Conservation (phyloP, 2,797 vertebrate species). For the Dipus sagitta region DNA sequence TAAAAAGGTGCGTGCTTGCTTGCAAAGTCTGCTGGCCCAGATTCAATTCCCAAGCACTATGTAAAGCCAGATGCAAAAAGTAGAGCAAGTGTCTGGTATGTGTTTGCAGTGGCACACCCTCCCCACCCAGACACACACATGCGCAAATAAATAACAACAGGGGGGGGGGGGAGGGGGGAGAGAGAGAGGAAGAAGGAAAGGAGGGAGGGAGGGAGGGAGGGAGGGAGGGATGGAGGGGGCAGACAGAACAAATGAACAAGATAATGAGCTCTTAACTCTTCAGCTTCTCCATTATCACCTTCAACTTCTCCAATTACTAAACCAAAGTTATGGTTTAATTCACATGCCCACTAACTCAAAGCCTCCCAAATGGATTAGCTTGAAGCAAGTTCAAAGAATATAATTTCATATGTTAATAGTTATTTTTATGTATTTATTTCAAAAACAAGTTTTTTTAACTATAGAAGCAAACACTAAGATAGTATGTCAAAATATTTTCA, state of each 20-base stretch:
- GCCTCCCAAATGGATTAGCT: not conserved
- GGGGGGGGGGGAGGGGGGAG: too few species aligned
- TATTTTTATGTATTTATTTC: not conserved
- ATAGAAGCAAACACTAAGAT: not conserved
- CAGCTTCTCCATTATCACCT: not conserved
- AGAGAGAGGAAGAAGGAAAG: too few species aligned
- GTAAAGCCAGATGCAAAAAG: too few species aligned
- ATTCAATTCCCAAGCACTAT: too few species aligned
- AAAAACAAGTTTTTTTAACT: not conserved
- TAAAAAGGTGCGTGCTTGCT: too few species aligned
- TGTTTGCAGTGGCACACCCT: too few species aligned
- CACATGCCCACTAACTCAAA: not conserved
- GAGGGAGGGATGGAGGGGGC: too few species aligned
- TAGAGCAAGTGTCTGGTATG: too few species aligned
- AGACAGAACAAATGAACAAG: not conserved
- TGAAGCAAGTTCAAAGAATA: constrained; percentile 24
- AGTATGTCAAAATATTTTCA: not conserved
- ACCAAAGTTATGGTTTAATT: not conserved
- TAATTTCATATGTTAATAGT: not conserved
- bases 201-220: too few species aligned
- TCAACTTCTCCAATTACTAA: not conserved
- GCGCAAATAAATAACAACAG: too few species aligned
- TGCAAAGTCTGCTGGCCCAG: too few species aligned
- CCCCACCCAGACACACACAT: too few species aligned
- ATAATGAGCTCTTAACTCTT: not conserved